phyloP scores from a whole-genome alignment of 2,888 invertebrate genomes.

The Abrostola tripartita region DNA sequence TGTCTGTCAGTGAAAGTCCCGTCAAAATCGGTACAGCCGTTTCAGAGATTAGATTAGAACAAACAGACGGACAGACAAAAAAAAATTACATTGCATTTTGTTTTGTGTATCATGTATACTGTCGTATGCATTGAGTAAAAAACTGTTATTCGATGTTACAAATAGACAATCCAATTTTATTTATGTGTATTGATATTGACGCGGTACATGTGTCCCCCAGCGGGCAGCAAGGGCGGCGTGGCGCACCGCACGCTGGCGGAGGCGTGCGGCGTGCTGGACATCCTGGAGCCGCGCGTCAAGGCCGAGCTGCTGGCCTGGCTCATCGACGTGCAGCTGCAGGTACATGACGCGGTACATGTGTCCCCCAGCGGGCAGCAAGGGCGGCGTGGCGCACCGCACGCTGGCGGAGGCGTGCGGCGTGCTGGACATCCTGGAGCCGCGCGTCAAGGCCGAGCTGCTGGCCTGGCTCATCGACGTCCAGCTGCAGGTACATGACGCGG shows the following conservation, averaged over 20 bases:
- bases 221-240: constrained; percentile 70
- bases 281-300: constrained; percentile 95
- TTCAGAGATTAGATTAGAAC: too few species aligned
- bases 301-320: constrained; percentile 97
- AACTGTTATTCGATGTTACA: too few species aligned
- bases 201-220: too few species aligned
- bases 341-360: too few species aligned
- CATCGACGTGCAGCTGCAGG: constrained; percentile 93
- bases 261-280: constrained; percentile 78
- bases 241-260: constrained; percentile 75
- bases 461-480: constrained; percentile 96
- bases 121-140: too few species aligned
- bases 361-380: constrained; percentile 74
- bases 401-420: constrained; percentile 79
- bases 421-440: constrained; percentile 91
- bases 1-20: too few species aligned
- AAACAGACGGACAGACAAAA: too few species aligned
- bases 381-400: constrained; percentile 70
- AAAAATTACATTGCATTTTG: too few species aligned
- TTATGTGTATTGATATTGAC: too few species aligned
- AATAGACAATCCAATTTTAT: too few species aligned
- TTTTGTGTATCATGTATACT: too few species aligned
- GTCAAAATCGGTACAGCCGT: too few species aligned
- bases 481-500: constrained; percentile 91
- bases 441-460: constrained; percentile 95